Conservation (phyloP, 2,797 vertebrate genomes). For the Pseudomugil tenellus region DNA sequence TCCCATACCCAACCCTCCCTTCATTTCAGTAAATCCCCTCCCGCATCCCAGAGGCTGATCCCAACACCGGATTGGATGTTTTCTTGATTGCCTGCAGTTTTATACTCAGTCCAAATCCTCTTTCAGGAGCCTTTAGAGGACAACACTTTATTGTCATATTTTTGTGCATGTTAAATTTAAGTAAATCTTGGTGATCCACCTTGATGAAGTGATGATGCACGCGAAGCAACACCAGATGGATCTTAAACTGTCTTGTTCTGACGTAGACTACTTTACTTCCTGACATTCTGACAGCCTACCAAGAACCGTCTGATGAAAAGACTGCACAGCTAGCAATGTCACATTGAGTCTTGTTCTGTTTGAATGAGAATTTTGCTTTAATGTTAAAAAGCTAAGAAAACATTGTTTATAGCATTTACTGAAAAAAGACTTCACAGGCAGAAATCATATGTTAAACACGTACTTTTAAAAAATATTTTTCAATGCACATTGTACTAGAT, state of each 20-base stretch:
- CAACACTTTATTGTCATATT: slow-evolving; percentile 63
- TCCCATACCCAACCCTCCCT: slow-evolving; percentile 34
- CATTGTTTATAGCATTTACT: neutral
- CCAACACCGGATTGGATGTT: slow-evolving; percentile 59
- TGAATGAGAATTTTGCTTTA: neutral
- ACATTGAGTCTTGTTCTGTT: neutral
- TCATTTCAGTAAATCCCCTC: slow-evolving; percentile 63
- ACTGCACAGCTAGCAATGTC: neutral
- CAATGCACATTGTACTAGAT: neutral
- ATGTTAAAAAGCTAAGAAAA: slow-evolving; percentile 6
- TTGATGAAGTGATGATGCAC: slow-evolving; percentile 34
- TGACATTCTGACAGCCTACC: neutral
- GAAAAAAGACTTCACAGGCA: neutral
- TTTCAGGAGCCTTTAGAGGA: slow-evolving; percentile 65
- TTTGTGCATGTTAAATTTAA: slow-evolving; percentile 30
- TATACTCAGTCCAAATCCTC: slow-evolving; percentile 74
- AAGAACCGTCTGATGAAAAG: slow-evolving; percentile 4
- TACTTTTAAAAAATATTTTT: no score
- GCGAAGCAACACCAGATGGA: slow-evolving; percentile 35
- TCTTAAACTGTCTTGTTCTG: slow-evolving; percentile 22
- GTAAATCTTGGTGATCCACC: slow-evolving; percentile 23
- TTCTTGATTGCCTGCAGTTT: slow-evolving; percentile 71
- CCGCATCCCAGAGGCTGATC: slow-evolving; percentile 68
- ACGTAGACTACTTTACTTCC: slow-evolving; percentile 7
- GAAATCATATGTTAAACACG: no score